Evolutionary conservation across 1,140 invertebrate genomes (phyloP).

Genomic region (Cotesia typhae): DNA sequence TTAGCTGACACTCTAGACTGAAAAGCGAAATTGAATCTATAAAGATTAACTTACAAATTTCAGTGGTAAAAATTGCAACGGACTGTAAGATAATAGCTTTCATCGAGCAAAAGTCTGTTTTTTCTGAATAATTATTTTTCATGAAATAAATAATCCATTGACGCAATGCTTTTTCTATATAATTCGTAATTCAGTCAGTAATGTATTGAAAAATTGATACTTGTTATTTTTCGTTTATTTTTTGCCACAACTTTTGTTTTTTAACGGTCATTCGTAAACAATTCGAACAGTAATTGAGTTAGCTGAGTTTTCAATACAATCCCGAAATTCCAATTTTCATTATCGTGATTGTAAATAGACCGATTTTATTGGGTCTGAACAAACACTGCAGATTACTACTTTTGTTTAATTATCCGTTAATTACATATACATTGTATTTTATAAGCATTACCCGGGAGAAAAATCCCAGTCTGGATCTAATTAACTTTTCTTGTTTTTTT

Average conservation of each 20-base stretch:
- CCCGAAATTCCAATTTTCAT: conserved; percentile 13
- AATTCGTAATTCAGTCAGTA: conserved; percentile 3
- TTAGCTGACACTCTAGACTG: too few relatives aligned
- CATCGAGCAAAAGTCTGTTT: too few relatives aligned
- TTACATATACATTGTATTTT: too few relatives aligned
- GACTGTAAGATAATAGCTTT: too few relatives aligned
- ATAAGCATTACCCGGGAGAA: not conserved
- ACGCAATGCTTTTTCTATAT: not conserved
- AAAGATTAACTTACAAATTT: too few relatives aligned
- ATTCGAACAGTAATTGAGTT: conserved; percentile 16
- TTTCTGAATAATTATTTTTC: too few relatives aligned
- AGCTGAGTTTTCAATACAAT: not conserved
- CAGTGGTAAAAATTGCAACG: too few relatives aligned
- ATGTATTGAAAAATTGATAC: not conserved
- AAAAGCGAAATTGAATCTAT: too few relatives aligned
- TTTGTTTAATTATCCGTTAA: too few relatives aligned
- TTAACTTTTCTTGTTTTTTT: too few relatives aligned
- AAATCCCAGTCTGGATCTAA: too few relatives aligned
- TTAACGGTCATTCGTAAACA: conserved; percentile 58
- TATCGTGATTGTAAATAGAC: conserved; percentile 4
- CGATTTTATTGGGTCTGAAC: not conserved
- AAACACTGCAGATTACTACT: not conserved
- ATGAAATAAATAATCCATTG: not conserved
- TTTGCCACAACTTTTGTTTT: not conserved
- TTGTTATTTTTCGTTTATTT: not conserved